Evolutionary conservation across 2,797 vertebrate genomes (phyloP).

Genomic region (Danio tinwini): DNA sequence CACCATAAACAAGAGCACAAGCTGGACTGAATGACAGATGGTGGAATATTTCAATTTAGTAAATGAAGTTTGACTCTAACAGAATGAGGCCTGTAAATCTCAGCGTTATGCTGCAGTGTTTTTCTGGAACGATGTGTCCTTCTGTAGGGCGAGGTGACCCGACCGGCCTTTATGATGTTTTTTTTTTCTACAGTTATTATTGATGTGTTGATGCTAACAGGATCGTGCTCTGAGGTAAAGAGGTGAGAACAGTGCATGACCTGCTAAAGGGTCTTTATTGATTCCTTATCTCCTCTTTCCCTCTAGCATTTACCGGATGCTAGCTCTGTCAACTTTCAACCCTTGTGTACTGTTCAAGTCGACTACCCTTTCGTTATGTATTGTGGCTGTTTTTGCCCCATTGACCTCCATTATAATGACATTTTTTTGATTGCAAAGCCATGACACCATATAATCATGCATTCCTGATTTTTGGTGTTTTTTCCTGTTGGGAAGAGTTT

Average conservation of each 20-base stretch:
- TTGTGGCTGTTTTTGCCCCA: too few relatives aligned
- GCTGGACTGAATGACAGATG: constrained; percentile 25
- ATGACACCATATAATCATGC: too few relatives aligned
- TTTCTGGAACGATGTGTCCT: not conserved
- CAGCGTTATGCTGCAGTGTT: not conserved
- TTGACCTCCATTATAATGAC: too few relatives aligned
- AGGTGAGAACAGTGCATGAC: not conserved
- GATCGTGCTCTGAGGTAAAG: not conserved
- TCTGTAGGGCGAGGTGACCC: not conserved
- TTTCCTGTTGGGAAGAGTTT: too few relatives aligned
- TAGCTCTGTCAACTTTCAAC: too few relatives aligned
- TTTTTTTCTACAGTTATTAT: not conserved
- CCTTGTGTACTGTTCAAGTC: too few relatives aligned
- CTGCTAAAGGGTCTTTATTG: not conserved
- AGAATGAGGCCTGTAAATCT: constrained; percentile 31
- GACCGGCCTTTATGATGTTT: not conserved
- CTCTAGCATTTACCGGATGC: too few relatives aligned
- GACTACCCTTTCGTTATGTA: too few relatives aligned
- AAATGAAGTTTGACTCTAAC: constrained; percentile 21
- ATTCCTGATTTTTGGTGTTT: too few relatives aligned
- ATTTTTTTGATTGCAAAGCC: too few relatives aligned
- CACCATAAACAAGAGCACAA: constrained; percentile 20
- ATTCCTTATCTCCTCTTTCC: not conserved
- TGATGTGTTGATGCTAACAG: not conserved
- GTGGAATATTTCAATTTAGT: constrained; percentile 38